Conservation (phyloP, 2,113 vertebrate genomes). For the Sorex fumeus region DNA sequence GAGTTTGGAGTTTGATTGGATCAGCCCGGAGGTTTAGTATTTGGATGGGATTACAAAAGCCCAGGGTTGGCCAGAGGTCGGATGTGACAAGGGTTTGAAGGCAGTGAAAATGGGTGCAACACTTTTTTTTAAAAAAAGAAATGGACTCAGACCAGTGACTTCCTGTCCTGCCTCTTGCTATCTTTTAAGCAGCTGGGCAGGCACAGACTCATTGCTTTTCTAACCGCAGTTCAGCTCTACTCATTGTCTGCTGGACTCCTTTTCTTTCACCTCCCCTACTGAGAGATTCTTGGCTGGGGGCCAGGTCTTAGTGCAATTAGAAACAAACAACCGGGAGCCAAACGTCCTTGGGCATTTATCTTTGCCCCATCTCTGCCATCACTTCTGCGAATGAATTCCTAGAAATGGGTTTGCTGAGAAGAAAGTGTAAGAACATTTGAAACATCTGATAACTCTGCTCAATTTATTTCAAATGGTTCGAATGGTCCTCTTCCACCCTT, state of each 20-base stretch:
- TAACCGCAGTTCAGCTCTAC: not conserved
- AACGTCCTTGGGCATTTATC: not conserved
- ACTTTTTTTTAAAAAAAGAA: constrained; percentile 51
- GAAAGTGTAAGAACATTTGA: not conserved
- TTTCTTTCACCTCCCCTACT: not conserved
- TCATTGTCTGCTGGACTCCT: not conserved
- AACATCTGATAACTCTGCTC: not conserved
- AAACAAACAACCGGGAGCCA: not conserved
- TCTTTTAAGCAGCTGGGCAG: constrained; percentile 38
- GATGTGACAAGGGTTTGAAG: too few species aligned
- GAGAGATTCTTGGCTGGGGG: constrained; percentile 37
- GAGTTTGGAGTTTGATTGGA: too few species aligned
- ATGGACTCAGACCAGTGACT: not conserved
- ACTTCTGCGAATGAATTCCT: constrained; percentile 37
- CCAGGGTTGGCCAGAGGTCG: too few species aligned
- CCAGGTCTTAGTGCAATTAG: constrained; percentile 42
- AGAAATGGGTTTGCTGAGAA: not conserved
- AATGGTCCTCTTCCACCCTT: not conserved
- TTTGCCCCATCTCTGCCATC: not conserved
- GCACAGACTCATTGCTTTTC: constrained; percentile 40
- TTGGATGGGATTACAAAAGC: too few species aligned
- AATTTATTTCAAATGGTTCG: not conserved
- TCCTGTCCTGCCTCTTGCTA: constrained; percentile 11
- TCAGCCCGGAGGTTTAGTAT: too few species aligned
- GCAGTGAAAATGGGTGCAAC: too few species aligned